Percentiles rank a stretch among this genome's conserved stretches.
phyloP scores from a whole-genome alignment of 2,888 invertebrate species.

The Drosophila putrida region DNA sequence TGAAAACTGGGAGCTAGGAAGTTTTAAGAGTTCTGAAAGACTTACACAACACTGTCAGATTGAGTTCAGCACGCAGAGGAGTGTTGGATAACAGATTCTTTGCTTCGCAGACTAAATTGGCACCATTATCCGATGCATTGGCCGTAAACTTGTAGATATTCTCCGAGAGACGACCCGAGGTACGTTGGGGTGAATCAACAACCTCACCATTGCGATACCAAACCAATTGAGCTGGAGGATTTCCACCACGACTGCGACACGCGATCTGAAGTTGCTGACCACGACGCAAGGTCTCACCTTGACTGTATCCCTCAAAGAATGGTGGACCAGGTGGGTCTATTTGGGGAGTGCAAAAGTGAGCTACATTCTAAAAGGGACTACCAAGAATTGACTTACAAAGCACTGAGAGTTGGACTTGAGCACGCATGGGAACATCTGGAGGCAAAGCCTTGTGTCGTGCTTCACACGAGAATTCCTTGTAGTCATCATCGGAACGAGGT shows the following conservation, averaged over 20 bases:
- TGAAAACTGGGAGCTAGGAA: conserved; percentile 2
- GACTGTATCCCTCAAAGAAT: conserved; percentile 83
- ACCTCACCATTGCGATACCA: conserved; percentile 83
- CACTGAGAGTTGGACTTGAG: conserved; percentile 83
- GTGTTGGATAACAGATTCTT: conserved; percentile 81
- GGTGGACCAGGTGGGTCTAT: conserved; percentile 84
- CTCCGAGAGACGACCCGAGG: conserved; percentile 83
- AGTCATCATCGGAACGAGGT: conserved; percentile 83
- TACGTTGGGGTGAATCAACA: conserved; percentile 82
- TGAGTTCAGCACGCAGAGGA: conserved; percentile 78
- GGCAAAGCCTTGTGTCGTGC: conserved; percentile 83
- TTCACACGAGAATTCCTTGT: conserved; percentile 83
- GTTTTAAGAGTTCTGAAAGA: conserved; percentile 2
- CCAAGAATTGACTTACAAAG: conserved; percentile 75
- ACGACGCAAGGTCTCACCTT: conserved; percentile 79
- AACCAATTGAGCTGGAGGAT: conserved; percentile 82
- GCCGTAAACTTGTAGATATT: conserved; percentile 83
- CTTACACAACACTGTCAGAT: conserved; percentile 83
- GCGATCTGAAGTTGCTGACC: conserved; percentile 84
- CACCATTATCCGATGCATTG: conserved; percentile 77
- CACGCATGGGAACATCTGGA: conserved; percentile 84
- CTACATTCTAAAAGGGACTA: not conserved
- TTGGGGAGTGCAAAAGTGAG: not conserved
- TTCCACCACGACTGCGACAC: conserved; percentile 84
- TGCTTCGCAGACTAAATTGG: conserved; percentile 82